Evolutionary conservation across 2,113 vertebrate genomes (phyloP).

Genomic region (Sminthopsis crassicaudata): DNA sequence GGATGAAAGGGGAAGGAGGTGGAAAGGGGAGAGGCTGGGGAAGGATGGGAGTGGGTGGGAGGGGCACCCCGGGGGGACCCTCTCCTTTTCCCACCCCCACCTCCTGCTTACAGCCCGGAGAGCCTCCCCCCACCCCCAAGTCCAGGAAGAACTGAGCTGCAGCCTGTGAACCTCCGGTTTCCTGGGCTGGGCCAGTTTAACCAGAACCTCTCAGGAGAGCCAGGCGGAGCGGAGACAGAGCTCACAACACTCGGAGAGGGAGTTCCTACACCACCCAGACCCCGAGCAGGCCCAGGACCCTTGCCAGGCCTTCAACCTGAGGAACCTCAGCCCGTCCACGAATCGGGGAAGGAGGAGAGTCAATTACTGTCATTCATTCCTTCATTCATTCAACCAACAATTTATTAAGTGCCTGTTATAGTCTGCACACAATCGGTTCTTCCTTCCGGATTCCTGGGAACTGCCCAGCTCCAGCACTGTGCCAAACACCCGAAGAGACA

Average conservation of each 20-base stretch:
- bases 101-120: neutral
- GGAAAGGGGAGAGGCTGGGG: neutral
- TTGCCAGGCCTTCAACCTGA: neutral
- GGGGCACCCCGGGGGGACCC: slow-evolving; percentile 11
- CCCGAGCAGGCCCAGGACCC: neutral
- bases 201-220: neutral
- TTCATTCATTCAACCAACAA: neutral
- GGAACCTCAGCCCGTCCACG: neutral
- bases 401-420: neutral
- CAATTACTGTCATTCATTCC: neutral
- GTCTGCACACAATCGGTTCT: neutral
- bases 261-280: neutral
- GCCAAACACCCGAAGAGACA: neutral
- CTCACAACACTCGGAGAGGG: neutral
- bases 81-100: neutral
- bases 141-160: slow-evolving; percentile 25
- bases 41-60: neutral
- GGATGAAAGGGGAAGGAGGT: neutral
- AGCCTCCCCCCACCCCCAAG: slow-evolving; percentile 13
- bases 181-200: slow-evolving; percentile 34
- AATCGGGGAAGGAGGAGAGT: neutral
- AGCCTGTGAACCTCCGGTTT: slow-evolving; percentile 29
- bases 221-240: neutral
- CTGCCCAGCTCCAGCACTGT: neutral
- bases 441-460: neutral